These are phyloP conservation scores for Motacilla alba DNA, from an alignment of 2,113 vertebrate genomes.

Conservation along the genomic window DNA sequence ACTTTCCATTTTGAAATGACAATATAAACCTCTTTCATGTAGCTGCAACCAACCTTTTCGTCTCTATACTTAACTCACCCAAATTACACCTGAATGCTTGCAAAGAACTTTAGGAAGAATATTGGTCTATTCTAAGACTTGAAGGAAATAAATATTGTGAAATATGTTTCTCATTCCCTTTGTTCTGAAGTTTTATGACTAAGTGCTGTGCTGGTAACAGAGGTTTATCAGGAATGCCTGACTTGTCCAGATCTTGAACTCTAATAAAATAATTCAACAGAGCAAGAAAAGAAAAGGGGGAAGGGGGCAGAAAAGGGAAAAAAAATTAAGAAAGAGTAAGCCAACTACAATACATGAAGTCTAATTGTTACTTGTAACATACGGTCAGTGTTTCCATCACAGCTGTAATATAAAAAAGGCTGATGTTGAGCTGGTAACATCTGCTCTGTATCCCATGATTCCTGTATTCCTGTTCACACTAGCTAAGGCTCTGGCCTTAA, in stretches of 20 bases:
- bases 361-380: background rate
- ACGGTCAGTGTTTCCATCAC: slow-evolving; percentile 9
- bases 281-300: background rate
- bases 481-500: slow-evolving; percentile 7
- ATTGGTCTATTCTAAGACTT: slow-evolving; percentile 18
- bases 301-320: accelerated
- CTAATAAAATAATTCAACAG: background rate
- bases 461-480: slow-evolving; percentile 2
- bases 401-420: slow-evolving; percentile 1
- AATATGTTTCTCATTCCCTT: slow-evolving; percentile 23
- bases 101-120: slow-evolving; percentile 10
- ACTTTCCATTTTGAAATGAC: slow-evolving; percentile 23
- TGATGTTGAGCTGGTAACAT: slow-evolving; percentile 27
- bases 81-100: slow-evolving; percentile 15
- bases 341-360: background rate
- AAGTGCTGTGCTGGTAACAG: slow-evolving; percentile 7
- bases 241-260: slow-evolving; percentile 19
- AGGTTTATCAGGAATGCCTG: slow-evolving; percentile 1
- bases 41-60: background rate
- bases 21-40: background rate
- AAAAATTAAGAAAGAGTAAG: background rate
- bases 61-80: slow-evolving; percentile 35
- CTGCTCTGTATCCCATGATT: background rate
- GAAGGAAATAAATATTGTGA: slow-evolving; percentile 16
- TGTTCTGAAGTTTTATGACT: slow-evolving; percentile 20